Evolutionary conservation across 2,797 vertebrate species (phyloP).

Genomic region (Periparus ater): DNA sequence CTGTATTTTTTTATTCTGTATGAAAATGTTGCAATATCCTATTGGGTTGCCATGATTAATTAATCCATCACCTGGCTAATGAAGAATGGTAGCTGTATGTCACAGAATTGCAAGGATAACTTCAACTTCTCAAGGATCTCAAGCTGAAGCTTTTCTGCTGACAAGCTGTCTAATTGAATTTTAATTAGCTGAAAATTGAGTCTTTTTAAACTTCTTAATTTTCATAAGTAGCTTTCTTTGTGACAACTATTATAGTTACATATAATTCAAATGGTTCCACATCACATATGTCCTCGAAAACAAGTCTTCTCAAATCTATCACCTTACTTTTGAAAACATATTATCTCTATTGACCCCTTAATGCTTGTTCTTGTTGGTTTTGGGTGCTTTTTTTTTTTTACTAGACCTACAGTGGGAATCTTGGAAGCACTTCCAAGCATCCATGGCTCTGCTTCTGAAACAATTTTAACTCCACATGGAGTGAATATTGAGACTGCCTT

Average conservation of each 20-base stretch:
- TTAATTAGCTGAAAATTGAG: constrained; percentile 54
- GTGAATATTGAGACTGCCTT: neutral
- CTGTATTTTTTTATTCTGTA: neutral
- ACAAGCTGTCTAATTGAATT: constrained; percentile 54
- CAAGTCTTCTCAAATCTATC: neutral
- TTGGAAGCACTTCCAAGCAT: neutral
- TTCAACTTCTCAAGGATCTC: constrained; percentile 47
- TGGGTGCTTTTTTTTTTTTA: accelerated
- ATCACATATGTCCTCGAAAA: neutral
- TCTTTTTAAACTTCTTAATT: constrained; percentile 20
- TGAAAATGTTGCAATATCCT: constrained; percentile 13
- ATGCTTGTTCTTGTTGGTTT: neutral
- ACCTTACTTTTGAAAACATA: neutral
- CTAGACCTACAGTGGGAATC: neutral
- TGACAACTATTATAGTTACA: neutral
- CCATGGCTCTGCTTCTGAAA: neutral
- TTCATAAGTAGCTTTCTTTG: neutral
- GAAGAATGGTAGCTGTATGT: constrained; percentile 12
- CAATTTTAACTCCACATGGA: neutral
- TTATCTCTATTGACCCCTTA: neutral
- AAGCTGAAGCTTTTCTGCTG: constrained; percentile 36
- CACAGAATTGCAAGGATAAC: constrained; percentile 63
- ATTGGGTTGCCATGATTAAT: constrained; percentile 52
- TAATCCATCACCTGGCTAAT: constrained; percentile 50
- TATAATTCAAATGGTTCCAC: neutral